These are phyloP conservation scores for Parambassis ranga DNA, from an alignment of 2,797 vertebrate species.

Conservation along the genomic window DNA sequence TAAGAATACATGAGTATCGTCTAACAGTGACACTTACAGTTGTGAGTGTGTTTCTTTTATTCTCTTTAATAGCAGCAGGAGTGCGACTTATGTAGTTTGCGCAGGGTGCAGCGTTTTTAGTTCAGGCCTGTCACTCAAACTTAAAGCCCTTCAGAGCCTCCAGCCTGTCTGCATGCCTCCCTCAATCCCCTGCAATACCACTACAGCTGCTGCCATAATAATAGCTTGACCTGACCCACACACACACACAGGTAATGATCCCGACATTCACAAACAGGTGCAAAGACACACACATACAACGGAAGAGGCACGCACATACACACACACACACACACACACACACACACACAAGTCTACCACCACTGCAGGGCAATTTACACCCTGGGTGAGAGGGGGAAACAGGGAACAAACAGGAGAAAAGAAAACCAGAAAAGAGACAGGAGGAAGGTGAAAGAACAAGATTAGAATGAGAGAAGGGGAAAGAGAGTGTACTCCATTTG, in stretches of 20 bases:
- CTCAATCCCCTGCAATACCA: slow-evolving; percentile 69
- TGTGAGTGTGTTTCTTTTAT: not conserved
- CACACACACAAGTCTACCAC: slow-evolving; percentile 24
- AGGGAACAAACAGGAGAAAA: not conserved
- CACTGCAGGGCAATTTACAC: slow-evolving; percentile 47
- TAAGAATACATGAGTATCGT: not conserved
- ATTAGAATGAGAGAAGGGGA: not conserved
- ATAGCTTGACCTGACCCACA: slow-evolving; percentile 66
- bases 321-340: not conserved
- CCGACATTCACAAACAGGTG: slow-evolving; percentile 11
- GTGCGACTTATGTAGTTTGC: not conserved
- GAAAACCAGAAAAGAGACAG: not conserved
- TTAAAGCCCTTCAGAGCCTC: slow-evolving; percentile 52
- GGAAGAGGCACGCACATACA: not conserved
- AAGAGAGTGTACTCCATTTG: slow-evolving; percentile 9
- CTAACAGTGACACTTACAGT: not conserved
- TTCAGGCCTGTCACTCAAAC: slow-evolving; percentile 53
- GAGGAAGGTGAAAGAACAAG: not conserved
- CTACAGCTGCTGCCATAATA: slow-evolving; percentile 67
- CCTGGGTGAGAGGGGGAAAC: slow-evolving; percentile 21
- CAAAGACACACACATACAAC: not conserved
- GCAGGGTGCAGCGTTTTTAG: slow-evolving; percentile 23
- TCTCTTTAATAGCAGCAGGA: not conserved
- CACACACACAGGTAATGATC: slow-evolving; percentile 45
- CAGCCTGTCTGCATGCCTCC: slow-evolving; percentile 51